These are phyloP conservation scores for Drosophila multiciliata DNA, from an alignment of 2,888 invertebrate genomes.

Conservation along the genomic window DNA sequence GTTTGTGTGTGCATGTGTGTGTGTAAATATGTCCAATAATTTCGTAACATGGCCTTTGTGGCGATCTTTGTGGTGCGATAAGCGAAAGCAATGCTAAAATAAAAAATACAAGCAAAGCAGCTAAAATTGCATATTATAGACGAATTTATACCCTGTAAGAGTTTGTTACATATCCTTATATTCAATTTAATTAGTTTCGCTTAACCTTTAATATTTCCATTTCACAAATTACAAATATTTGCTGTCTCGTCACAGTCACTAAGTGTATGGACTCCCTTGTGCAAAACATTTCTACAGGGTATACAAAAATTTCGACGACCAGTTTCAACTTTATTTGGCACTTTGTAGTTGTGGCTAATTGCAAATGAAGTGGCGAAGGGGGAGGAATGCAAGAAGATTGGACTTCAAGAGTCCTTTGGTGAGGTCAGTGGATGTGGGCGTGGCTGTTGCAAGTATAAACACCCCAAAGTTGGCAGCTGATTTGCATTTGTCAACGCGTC, in stretches of 20 bases:
- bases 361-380: slow-evolving; percentile 6
- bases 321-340: slow-evolving; percentile 56
- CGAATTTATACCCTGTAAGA: slow-evolving; percentile 15
- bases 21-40: slow-evolving; percentile 68
- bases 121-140: slow-evolving; percentile 1
- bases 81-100: slow-evolving; percentile 36
- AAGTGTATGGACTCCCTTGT: not conserved
- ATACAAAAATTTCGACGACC: slow-evolving; percentile 20
- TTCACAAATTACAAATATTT: not conserved
- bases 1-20: slow-evolving; percentile 12
- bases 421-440: slow-evolving; percentile 51
- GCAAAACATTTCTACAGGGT: slow-evolving; percentile 20
- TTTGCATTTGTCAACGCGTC: slow-evolving; percentile 52
- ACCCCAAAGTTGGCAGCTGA: slow-evolving; percentile 31
- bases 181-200: not conserved
- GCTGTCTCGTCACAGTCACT: not conserved
- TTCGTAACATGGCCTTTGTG: slow-evolving; percentile 82
- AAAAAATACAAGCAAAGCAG: slow-evolving; percentile 12
- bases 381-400: slow-evolving; percentile 1
- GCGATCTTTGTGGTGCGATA: slow-evolving; percentile 76
- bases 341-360: slow-evolving; percentile 55
- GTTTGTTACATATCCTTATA: no score
- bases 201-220: not conserved
- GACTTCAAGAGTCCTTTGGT: slow-evolving; percentile 27
- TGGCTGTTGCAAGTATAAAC: slow-evolving; percentile 29